Conservation (phyloP, 2,797 vertebrate species). For the Sebastes baramenuke region DNA sequence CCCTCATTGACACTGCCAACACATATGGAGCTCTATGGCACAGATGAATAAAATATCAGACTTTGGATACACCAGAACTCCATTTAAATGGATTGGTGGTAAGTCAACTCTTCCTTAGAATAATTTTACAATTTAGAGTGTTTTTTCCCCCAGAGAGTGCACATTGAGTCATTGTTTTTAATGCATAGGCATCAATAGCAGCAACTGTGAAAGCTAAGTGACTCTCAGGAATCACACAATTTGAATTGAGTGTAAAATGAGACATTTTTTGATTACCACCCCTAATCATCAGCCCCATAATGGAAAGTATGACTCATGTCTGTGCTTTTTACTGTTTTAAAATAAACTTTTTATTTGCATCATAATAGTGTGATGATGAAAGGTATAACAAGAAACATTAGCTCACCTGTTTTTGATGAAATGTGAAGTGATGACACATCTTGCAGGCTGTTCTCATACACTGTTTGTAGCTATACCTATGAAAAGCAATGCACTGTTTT, state of each 20-base stretch:
- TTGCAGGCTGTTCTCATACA: no score
- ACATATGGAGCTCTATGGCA: background rate
- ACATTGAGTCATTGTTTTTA: background rate
- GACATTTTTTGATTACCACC: background rate
- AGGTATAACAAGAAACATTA: background rate
- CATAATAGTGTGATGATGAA: background rate
- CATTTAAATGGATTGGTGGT: background rate
- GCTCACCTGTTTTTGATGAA: background rate
- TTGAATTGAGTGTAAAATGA: background rate
- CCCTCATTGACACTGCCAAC: no score
- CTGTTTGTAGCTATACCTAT: no score
- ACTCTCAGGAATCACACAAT: background rate
- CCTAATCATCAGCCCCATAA: conserved; percentile 1
- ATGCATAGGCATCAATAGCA: background rate
- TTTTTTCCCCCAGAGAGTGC: background rate
- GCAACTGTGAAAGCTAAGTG: background rate
- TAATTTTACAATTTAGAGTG: background rate
- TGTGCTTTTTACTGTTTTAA: background rate
- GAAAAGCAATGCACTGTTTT: no score
- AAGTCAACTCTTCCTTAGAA: background rate
- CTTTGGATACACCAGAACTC: background rate
- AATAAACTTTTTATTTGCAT: background rate
- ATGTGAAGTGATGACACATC: background rate
- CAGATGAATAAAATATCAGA: background rate
- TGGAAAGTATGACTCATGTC: background rate